phyloP scores from a whole-genome alignment of 2,888 invertebrate species.

The Hydraecia micacea region DNA sequence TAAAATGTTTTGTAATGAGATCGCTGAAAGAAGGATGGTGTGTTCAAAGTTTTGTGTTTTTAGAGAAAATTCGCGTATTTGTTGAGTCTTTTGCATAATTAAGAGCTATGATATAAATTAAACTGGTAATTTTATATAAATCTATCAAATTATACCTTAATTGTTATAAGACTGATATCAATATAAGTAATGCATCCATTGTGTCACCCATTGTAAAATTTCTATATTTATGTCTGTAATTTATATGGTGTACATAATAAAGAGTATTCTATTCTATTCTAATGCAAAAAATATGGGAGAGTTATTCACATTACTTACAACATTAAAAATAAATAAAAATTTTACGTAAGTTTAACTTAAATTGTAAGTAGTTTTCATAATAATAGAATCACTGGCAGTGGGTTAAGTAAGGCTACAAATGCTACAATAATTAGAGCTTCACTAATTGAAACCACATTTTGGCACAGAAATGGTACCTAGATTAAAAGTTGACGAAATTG shows the following conservation, averaged over 20 bases:
- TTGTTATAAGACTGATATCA: neutral
- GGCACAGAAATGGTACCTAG: constrained; percentile 43
- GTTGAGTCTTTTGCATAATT: neutral
- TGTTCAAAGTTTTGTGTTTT: neutral
- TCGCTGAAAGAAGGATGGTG: neutral
- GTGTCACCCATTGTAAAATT: no score
- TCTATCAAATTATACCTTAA: neutral
- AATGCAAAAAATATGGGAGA: no score
- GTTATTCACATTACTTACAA: no score
- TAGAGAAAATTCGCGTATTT: neutral
- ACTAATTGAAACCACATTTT: constrained; percentile 44
- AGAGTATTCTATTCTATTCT: no score
- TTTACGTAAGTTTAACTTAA: neutral
- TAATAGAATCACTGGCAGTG: constrained; percentile 3
- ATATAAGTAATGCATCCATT: no score
- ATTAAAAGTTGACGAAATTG: constrained; percentile 20
- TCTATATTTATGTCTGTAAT: no score
- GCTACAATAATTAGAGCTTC: constrained; percentile 45
- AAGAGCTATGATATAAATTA: neutral
- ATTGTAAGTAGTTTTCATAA: neutral
- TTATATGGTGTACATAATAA: no score
- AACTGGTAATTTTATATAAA: neutral
- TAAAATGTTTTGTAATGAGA: constrained; percentile 49
- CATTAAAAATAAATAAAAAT: neutral
- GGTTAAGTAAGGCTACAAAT: constrained; percentile 27